Base-by-base conservation (phyloP, 2,888 invertebrate genomes). In the Drosophila ustulata region DNA sequence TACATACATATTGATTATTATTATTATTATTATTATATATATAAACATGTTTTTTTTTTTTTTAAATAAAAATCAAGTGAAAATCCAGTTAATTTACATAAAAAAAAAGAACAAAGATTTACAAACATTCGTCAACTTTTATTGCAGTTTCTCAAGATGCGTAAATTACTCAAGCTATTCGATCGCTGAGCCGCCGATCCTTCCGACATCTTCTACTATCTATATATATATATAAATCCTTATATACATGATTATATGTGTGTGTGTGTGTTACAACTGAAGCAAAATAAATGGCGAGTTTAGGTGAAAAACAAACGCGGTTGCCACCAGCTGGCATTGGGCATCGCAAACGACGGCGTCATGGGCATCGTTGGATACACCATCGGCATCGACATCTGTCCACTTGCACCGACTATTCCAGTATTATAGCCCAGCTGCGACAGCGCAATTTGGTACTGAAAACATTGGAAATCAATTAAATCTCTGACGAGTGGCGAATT, bases 91-190 rank as follows among this genome's bases (percentile, higher is more conserved):
- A 59, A 67, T 65, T 55, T 55, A 43, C 6, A 49, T 18, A n/a
- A 47, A 59, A 46, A 18, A 11, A 39, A 39, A 26, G 41, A 53
- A 53, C 0, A n/a, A 43, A 30, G 18, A 18, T 18, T 4, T 28
- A 3, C 23, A 11, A 43, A 45, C 5, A 41, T 18, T 18, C 39
- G 3, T n/a, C 26, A 13, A 13, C 8, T n/a, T 49, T 59, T 75
- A 53, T 80, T 80, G 3, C 79, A 83, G 83, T 81, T 86, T 57
- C 67, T 83, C 62, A 86, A 83, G 58, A 46, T 70, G 52, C 86
- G 83, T 13, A 86, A 79, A 45, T 32, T 78, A 4, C 50, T 82
- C 2, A 81, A 77, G 47, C 18, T 18, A 18, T 18, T 18, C 18
- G 18, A 18, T 18, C 18, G 18, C 18, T 18, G 18, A 18, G 18